Conservation (phyloP, 1,140 invertebrate species). For the Hyposmocoma kahamanoa region DNA sequence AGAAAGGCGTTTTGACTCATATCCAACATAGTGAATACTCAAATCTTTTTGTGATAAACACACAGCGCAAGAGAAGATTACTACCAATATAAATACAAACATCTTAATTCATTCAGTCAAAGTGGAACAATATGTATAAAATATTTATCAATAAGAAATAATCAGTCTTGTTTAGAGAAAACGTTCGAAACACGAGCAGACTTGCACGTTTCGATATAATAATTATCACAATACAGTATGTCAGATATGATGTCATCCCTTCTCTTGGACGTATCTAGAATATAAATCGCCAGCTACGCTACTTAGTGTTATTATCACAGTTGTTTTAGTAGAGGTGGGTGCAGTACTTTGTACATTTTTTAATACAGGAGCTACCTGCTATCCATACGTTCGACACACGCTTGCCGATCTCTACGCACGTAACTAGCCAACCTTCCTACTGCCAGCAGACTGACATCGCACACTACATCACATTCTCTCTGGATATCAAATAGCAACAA, state of each 20-base stretch:
- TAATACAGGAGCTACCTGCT: conserved; percentile 64
- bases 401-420: conserved; percentile 39
- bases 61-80: conserved; percentile 53
- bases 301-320: conserved; percentile 76
- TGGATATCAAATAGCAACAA: conserved; percentile 29
- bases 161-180: conserved; percentile 76
- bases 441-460: conserved; percentile 15
- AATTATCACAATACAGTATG: conserved; percentile 74
- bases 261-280: conserved; percentile 74
- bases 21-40: conserved; percentile 71
- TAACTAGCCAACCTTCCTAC: conserved; percentile 29
- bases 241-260: conserved; percentile 76
- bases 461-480: conserved; percentile 16
- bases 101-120: conserved; percentile 70
- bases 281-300: conserved; percentile 74
- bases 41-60: conserved; percentile 57
- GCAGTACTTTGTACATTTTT: conserved; percentile 73
- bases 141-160: conserved; percentile 74
- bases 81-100: conserved; percentile 70
- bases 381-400: conserved; percentile 44
- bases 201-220: conserved; percentile 60
- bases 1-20: conserved; percentile 69
- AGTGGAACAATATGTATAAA: conserved; percentile 71
- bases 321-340: conserved; percentile 75
- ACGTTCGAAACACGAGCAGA: conserved; percentile 58